phyloP scores from a whole-genome alignment of 2,888 invertebrate genomes.

The Cloeon dipterum region DNA sequence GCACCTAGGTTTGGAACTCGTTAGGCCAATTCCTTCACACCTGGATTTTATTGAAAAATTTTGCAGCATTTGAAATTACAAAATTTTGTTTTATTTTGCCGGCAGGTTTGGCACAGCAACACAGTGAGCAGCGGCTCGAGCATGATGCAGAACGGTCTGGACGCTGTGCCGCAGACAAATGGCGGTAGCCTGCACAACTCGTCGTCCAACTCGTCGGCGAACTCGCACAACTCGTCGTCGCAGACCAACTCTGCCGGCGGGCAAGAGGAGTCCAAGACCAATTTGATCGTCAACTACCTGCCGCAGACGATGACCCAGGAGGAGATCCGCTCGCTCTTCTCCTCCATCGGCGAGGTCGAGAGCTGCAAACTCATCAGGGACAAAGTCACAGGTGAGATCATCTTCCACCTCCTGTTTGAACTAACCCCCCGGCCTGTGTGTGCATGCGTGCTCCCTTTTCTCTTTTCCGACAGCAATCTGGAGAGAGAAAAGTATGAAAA shows the following conservation, averaged over 20 bases:
- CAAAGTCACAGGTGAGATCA: slow-evolving; percentile 79
- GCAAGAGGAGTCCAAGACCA: slow-evolving; percentile 87
- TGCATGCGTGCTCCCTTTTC: no score
- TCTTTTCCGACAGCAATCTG: no score
- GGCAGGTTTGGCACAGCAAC: slow-evolving; percentile 8
- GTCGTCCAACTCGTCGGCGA: slow-evolving; percentile 14
- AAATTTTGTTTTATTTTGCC: no score
- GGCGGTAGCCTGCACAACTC: slow-evolving; percentile 25
- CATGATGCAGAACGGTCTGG: slow-evolving; percentile 69
- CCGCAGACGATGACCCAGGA: slow-evolving; percentile 99
- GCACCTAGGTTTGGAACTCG: no score
- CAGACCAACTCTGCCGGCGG: slow-evolving; percentile 26
- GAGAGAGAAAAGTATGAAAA: no score
- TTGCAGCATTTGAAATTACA: no score
- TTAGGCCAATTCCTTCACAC: no score
- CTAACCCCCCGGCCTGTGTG: no score
- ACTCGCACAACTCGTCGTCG: slow-evolving; percentile 17
- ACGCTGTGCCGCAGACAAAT: slow-evolving; percentile 64
- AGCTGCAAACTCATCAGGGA: slow-evolving; percentile 98
- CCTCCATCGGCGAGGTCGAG: slow-evolving; percentile 96
- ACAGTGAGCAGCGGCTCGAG: slow-evolving; percentile 2
- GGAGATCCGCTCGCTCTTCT: slow-evolving; percentile 92
- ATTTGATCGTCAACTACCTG: slow-evolving; percentile 97
- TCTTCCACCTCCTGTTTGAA: no score
- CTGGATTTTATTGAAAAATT: no score